Evolutionary conservation across 2,113 vertebrate species (phyloP).

Genomic region (Picathartes gymnocephalus): DNA sequence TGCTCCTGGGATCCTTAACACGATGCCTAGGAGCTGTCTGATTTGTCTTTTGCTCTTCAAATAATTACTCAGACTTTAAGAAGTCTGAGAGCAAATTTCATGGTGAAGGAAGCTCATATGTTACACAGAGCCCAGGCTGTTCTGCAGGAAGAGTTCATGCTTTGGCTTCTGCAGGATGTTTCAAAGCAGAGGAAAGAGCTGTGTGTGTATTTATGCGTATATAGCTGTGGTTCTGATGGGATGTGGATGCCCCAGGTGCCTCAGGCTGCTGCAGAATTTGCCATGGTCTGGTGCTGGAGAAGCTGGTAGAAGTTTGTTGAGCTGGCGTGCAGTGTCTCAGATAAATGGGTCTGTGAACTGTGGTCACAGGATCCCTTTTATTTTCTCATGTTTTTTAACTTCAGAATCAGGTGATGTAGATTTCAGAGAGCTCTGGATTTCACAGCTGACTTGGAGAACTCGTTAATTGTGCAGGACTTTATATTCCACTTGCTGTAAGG

Average conservation of each 20-base stretch:
- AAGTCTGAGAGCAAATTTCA: not conserved
- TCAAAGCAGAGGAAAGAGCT: not conserved
- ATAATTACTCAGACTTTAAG: not conserved
- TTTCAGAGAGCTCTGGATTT: not conserved
- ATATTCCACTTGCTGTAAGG: not conserved
- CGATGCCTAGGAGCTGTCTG: not conserved
- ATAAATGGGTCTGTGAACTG: not conserved
- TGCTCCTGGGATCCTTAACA: not conserved
- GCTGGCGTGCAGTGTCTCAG: not conserved
- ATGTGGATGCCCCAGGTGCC: not conserved
- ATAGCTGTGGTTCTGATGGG: not conserved
- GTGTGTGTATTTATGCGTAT: not conserved
- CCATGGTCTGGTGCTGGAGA: not conserved
- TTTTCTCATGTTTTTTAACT: not conserved
- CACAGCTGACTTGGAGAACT: not conserved
- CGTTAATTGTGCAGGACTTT: not conserved
- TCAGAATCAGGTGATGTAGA: not conserved
- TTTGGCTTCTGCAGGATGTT: not conserved
- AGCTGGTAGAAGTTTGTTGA: not conserved
- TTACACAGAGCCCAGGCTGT: not conserved
- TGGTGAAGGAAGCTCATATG: not conserved
- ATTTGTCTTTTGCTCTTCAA: not conserved
- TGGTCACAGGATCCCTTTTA: not conserved
- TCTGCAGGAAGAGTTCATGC: not conserved
- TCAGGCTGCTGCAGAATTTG: not conserved